Conservation (phyloP, 2,888 invertebrate genomes). For the Callyntrura sp. region DNA sequence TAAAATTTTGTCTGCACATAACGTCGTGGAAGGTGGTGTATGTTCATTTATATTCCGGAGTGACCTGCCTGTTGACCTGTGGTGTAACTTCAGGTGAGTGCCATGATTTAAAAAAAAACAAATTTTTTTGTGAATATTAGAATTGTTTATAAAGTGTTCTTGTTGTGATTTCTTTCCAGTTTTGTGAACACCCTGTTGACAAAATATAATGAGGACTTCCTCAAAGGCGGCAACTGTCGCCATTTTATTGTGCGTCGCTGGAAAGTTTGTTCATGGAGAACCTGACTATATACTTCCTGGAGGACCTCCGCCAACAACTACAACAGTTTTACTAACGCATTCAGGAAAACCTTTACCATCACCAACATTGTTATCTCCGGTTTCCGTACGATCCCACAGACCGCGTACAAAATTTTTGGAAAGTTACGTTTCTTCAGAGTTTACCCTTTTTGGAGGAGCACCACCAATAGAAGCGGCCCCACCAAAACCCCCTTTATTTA, state of each 20-base stretch:
- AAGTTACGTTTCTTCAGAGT: constrained; percentile 47
- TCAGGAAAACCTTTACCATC: constrained; percentile 33
- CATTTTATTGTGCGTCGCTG: neutral
- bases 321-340: neutral
- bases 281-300: constrained; percentile 48
- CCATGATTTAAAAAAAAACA: too few species aligned
- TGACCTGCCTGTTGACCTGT: too few species aligned
- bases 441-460: neutral
- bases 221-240: neutral
- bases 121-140: too few species aligned
- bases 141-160: too few species aligned
- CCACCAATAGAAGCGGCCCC: neutral
- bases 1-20: neutral
- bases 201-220: neutral
- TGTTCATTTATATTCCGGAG: too few species aligned
- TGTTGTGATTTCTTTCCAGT: too few species aligned
- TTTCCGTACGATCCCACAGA: neutral
- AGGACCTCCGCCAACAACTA: constrained; percentile 20
- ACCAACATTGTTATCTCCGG: neutral
- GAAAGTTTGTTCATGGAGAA: constrained; percentile 30
- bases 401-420: constrained; percentile 44
- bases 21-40: neutral
- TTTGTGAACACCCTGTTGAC: neutral
- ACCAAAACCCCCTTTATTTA: neutral
- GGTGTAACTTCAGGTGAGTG: too few species aligned